Conservation (phyloP, 2,797 vertebrate species). For the Siniperca undulata region DNA sequence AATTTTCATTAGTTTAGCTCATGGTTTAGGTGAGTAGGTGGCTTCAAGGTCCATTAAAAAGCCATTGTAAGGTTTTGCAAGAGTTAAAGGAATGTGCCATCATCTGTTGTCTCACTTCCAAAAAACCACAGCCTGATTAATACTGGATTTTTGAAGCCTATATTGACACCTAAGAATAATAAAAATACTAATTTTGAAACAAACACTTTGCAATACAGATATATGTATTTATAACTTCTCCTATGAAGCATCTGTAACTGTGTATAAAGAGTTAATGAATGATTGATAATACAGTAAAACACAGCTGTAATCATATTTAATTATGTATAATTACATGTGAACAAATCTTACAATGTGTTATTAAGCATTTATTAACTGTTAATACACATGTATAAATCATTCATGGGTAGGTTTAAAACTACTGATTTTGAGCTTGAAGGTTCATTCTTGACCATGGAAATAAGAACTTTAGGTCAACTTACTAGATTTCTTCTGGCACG, state of each 20-base stretch:
- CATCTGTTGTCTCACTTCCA: background rate
- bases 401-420: too few species aligned
- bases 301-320: too few species aligned
- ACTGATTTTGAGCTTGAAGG: too few species aligned
- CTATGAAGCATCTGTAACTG: background rate
- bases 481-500: too few species aligned
- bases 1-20: constrained; percentile 26
- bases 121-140: background rate
- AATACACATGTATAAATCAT: too few species aligned
- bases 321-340: too few species aligned
- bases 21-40: background rate
- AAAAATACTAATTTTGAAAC: background rate
- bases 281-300: too few species aligned
- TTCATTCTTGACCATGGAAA: too few species aligned
- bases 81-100: background rate
- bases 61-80: constrained; percentile 19
- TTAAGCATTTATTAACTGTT: too few species aligned
- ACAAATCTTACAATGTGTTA: too few species aligned
- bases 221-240: background rate
- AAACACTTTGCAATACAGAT: background rate
- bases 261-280: background rate
- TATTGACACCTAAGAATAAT: background rate
- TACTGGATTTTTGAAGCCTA: background rate
- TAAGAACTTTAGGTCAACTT: too few species aligned
- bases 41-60: constrained; percentile 43